A percentile compares a stretch with the other conserved stretches of the same genome.
phyloP scores from a whole-genome alignment of 2,113 vertebrate species.

The Ranitomeya variabilis region DNA sequence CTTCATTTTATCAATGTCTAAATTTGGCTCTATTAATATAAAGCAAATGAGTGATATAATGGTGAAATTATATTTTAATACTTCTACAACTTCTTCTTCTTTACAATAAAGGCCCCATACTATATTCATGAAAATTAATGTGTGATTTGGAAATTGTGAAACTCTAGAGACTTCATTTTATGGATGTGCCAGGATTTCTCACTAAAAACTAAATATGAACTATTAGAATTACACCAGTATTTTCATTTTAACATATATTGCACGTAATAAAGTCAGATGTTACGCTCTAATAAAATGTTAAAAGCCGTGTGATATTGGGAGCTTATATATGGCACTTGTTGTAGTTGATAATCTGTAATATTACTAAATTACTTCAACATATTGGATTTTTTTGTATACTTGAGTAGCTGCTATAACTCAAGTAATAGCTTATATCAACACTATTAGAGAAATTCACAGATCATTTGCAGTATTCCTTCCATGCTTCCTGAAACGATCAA shows the following conservation, averaged over 20 bases:
- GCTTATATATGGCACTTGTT: neutral
- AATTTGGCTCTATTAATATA: no score
- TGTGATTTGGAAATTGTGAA: no score
- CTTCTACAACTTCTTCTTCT: no score
- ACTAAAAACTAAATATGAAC: neutral
- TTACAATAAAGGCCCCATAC: no score
- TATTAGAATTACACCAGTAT: neutral
- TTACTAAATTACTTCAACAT: neutral
- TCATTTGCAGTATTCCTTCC: constrained; percentile 2
- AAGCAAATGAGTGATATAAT: no score
- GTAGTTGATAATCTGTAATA: neutral
- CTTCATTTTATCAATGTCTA: no score
- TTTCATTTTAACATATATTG: neutral
- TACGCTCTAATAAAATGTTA: neutral
- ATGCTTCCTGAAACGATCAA: neutral
- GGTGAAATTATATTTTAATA: no score
- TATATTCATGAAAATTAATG: no score
- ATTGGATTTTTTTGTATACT: neutral
- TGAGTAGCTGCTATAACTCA: neutral
- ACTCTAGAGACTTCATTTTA: no score
- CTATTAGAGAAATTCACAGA: constrained; percentile 21
- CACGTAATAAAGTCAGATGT: neutral
- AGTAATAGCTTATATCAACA: constrained; percentile 38
- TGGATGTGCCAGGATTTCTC: neutral
- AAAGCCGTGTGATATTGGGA: neutral